Percentiles rank a stretch among this genome's conserved stretches.
These are phyloP conservation scores for Motacilla tschutschensis DNA, from an alignment of 2,113 vertebrate species.

Conservation along the genomic window DNA sequence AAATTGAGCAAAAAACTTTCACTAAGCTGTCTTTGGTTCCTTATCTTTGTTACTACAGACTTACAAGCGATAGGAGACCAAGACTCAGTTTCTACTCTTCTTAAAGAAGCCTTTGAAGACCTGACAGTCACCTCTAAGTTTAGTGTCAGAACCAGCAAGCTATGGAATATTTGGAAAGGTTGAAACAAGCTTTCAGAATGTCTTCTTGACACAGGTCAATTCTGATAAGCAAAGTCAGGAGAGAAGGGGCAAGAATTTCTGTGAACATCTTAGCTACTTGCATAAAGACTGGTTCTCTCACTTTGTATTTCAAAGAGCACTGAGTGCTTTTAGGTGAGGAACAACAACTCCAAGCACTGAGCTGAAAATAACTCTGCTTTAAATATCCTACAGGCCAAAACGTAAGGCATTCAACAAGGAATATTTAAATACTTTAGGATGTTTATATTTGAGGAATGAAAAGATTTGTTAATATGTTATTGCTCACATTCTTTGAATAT, in stretches of 20 bases:
- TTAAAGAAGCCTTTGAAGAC: background rate
- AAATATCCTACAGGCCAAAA: background rate
- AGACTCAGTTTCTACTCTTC: background rate
- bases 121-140: background rate
- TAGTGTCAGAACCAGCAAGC: background rate
- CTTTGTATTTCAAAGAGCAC: background rate
- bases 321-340: background rate
- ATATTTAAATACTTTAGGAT: background rate
- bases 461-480: background rate
- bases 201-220: background rate
- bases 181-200: background rate
- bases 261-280: background rate
- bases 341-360: background rate
- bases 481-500: background rate
- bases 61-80: background rate
- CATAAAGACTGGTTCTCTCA: background rate
- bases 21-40: background rate
- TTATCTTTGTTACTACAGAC: background rate
- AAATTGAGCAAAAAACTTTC: background rate
- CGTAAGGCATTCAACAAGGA: background rate
- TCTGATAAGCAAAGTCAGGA: background rate
- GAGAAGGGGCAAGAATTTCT: background rate
- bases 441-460: background rate
- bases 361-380: background rate
- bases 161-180: background rate